Conservation (phyloP, 2,888 invertebrate genomes). For the Acronicta psi region DNA sequence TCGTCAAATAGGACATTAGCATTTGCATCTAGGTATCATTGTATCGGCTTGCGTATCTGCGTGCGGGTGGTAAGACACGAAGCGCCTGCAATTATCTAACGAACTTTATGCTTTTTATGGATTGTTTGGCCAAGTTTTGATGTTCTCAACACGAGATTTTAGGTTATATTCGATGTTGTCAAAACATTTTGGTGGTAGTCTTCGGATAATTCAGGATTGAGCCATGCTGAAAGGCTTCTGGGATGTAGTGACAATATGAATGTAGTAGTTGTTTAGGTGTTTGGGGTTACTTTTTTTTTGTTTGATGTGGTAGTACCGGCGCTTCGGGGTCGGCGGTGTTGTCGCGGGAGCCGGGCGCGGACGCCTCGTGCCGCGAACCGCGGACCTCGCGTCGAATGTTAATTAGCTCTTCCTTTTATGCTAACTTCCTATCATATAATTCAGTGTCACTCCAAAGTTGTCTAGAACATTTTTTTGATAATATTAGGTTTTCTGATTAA, state of each 20-base stretch:
- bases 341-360: constrained; percentile 62
- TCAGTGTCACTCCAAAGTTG: constrained; percentile 43
- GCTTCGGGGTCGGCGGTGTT: constrained; percentile 52
- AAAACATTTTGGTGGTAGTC: constrained; percentile 71
- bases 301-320: constrained; percentile 53
- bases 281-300: constrained; percentile 38
- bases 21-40: constrained; percentile 88
- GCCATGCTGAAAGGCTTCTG: constrained; percentile 25
- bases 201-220: constrained; percentile 47
- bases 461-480: constrained; percentile 42
- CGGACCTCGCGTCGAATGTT: constrained; percentile 80
- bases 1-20: constrained; percentile 88
- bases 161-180: constrained; percentile 88
- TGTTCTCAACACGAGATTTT: constrained; percentile 84
- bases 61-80: constrained; percentile 79
- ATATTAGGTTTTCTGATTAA: constrained; percentile 11
- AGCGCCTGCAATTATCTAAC: constrained; percentile 69
- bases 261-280: constrained; percentile 20
- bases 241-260: constrained; percentile 8
- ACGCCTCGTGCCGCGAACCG: constrained; percentile 75
- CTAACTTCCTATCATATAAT: constrained; percentile 78
- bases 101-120: constrained; percentile 65
- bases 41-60: constrained; percentile 86
- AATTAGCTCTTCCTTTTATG: constrained; percentile 84
- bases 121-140: constrained; percentile 71